These are phyloP conservation scores for Trichopria drosophilae DNA, from an alignment of 2,888 invertebrate genomes.

Conservation along the genomic window DNA sequence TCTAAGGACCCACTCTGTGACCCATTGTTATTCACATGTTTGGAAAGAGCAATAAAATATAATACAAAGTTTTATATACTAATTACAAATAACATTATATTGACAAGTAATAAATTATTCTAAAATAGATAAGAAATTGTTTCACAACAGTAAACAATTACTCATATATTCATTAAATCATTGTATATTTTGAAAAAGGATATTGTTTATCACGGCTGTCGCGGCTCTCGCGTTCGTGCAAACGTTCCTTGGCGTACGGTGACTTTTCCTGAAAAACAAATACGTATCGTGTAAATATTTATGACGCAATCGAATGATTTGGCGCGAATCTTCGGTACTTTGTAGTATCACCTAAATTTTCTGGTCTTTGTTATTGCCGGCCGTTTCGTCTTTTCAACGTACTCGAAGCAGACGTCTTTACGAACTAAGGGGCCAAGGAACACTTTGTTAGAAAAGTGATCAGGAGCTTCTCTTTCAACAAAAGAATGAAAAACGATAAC, in stretches of 20 bases:
- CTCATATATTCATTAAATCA: no score
- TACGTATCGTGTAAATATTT: constrained; percentile 10
- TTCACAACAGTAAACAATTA: no score
- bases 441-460: constrained; percentile 38
- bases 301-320: constrained; percentile 15
- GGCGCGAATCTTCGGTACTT: constrained; percentile 42
- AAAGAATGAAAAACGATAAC: not conserved
- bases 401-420: constrained; percentile 50
- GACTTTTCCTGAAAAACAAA: constrained; percentile 73
- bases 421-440: constrained; percentile 47
- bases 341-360: constrained; percentile 48
- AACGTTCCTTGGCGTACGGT: constrained; percentile 70
- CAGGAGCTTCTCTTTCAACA: constrained; percentile 1
- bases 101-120: no score
- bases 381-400: constrained; percentile 52
- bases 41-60: no score
- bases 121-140: no score
- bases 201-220: constrained; percentile 82
- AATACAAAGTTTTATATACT: constrained; percentile 7
- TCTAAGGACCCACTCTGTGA: no score
- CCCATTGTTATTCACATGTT: no score
- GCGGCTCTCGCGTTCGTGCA: constrained; percentile 75
- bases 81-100: not conserved
- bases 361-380: constrained; percentile 47
- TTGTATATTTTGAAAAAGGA: constrained; percentile 62